Percentiles rank a stretch among this genome's conserved stretches.
Conservation (phyloP, 2,113 vertebrate species). For the Strix aluco region DNA sequence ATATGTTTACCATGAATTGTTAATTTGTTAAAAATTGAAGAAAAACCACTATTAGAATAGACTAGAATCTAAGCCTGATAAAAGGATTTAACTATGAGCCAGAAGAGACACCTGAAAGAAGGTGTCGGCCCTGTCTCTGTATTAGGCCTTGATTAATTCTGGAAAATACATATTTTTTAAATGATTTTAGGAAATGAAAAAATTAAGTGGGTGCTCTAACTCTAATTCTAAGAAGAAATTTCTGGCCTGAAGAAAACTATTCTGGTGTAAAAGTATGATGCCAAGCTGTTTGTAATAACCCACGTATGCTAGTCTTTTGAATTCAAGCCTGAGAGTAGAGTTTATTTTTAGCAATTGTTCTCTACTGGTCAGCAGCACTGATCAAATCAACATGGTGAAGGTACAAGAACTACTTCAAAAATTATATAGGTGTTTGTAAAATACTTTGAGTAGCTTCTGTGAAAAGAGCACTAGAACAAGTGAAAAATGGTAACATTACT, state of each 20-base stretch:
- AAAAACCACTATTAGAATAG: not conserved
- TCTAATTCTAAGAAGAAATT: not conserved
- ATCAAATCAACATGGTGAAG: not conserved
- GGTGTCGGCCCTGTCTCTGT: not conserved
- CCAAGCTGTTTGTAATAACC: not conserved
- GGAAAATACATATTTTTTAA: not conserved
- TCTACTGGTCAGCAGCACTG: not conserved
- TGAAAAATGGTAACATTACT: not conserved
- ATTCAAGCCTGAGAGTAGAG: not conserved
- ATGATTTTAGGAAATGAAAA: not conserved
- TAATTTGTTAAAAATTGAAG: not conserved
- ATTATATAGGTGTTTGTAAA: not conserved
- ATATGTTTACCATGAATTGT: not conserved
- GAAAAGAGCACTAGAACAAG: not conserved
- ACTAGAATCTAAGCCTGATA: not conserved
- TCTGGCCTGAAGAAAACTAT: not conserved
- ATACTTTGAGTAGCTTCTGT: not conserved
- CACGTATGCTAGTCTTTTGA: not conserved
- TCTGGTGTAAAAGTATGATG: not conserved
- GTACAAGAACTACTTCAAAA: not conserved
- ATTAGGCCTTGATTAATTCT: not conserved
- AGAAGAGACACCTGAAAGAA: not conserved
- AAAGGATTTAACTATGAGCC: accelerated
- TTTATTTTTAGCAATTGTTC: not conserved
- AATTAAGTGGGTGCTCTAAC: not conserved